Evolutionary conservation across 53 echinoderm and acorn worm genomes (phyloP).

Genomic region (Pentamera pediparva): DNA sequence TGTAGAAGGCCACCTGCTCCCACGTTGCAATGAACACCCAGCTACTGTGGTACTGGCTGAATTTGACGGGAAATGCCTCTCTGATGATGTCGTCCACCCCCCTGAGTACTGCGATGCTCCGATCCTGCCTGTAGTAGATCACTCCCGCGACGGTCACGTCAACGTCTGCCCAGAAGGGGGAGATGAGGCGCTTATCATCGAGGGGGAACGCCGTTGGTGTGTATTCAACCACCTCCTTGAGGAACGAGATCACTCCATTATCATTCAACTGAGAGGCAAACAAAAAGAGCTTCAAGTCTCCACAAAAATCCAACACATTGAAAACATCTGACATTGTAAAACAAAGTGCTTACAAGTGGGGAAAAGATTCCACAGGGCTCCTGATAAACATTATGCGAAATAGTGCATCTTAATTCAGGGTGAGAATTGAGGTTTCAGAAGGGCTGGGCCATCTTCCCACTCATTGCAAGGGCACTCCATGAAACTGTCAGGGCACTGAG

Average conservation of each 20-base stretch:
- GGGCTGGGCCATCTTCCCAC: no score
- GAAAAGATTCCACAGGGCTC: not conserved
- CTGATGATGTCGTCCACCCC: slow-evolving; percentile 55
- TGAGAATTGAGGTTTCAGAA: no score
- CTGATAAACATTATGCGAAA: not conserved
- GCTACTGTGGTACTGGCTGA: slow-evolving; percentile 44
- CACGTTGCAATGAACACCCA: slow-evolving; percentile 74
- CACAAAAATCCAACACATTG: no score
- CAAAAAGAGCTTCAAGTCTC: no score
- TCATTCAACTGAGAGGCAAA: slow-evolving; percentile 59
- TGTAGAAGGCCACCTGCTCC: slow-evolving; percentile 76
- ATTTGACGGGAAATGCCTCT: slow-evolving; percentile 28
- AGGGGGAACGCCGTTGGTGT: slow-evolving; percentile 78
- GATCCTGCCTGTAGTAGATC: slow-evolving; percentile 61
- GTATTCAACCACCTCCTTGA: slow-evolving; percentile 60
- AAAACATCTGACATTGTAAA: not conserved
- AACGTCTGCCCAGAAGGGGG: slow-evolving; percentile 95
- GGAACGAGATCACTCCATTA: slow-evolving; percentile 86
- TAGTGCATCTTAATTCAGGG: no score
- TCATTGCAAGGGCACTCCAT: no score
- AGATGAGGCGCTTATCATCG: slow-evolving; percentile 63
- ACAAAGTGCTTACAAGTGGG: not conserved
- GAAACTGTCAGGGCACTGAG: no score
- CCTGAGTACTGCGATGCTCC: slow-evolving; percentile 9
- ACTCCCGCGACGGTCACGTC: slow-evolving; percentile 39